A percentile compares a stretch with the other conserved stretches of the same genome.
Conservation (phyloP, 2,113 vertebrate species). For the Columba livia region DNA sequence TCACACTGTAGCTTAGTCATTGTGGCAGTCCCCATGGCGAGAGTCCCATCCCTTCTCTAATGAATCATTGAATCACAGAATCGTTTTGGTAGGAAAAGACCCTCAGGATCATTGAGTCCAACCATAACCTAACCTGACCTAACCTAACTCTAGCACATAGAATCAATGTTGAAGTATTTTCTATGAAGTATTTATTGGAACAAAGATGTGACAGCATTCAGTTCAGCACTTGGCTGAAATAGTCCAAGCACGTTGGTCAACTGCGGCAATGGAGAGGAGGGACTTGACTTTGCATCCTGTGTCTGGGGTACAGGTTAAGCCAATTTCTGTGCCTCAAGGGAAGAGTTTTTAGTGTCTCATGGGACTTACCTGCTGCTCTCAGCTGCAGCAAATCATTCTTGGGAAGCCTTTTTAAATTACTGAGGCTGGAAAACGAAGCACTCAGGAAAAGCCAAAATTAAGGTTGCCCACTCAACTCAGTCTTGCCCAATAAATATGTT, state of each 20-base stretch:
- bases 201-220: rapidly evolving
- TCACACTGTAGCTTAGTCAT: neutral
- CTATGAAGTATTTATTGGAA: neutral
- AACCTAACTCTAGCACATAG: too few species aligned
- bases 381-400: neutral
- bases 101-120: too few species aligned
- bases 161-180: neutral
- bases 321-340: neutral
- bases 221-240: rapidly evolving
- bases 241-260: rapidly evolving
- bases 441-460: neutral
- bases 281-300: neutral
- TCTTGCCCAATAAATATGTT: neutral
- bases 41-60: neutral
- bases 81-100: too few species aligned
- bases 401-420: neutral
- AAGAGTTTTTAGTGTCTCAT: neutral
- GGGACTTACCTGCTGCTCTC: neutral
- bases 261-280: neutral
- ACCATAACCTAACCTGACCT: too few species aligned
- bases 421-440: neutral
- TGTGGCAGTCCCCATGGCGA: neutral
- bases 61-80: neutral
- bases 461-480: neutral
- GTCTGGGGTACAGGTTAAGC: neutral